These are phyloP conservation scores for Clarias gariepinus DNA, from an alignment of 2,113 vertebrate genomes.

Conservation along the genomic window DNA sequence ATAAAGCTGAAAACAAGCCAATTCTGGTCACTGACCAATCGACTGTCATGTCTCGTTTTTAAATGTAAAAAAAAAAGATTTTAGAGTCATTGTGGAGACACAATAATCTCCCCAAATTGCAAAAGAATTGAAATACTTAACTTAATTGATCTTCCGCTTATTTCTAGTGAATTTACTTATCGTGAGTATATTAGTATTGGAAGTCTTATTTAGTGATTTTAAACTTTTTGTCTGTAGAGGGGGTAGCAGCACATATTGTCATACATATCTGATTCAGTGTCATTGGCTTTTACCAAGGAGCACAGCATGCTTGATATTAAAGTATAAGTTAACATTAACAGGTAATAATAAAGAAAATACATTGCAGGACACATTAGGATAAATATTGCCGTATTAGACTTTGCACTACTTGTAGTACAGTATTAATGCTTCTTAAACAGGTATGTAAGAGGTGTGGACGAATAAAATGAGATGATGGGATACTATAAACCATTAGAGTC, in stretches of 20 bases:
- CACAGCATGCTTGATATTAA: neutral
- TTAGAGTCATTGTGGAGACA: too few species aligned
- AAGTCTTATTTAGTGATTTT: constrained; percentile 6
- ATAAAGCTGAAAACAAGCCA: too few species aligned
- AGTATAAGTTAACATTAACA: neutral
- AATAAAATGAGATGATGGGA: neutral
- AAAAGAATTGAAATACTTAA: too few species aligned
- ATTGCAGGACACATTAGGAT: neutral
- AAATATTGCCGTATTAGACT: neutral
- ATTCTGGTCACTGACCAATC: too few species aligned
- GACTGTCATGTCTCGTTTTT: too few species aligned
- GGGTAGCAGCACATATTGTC: constrained; percentile 33
- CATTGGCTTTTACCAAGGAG: neutral
- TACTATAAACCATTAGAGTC: neutral
- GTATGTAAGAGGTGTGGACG: neutral
- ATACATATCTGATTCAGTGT: neutral
- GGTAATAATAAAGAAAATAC: neutral
- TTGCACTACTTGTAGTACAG: neutral
- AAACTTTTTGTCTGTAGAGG: constrained; percentile 53
- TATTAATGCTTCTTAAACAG: neutral
- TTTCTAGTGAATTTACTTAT: too few species aligned
- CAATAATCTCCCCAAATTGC: too few species aligned
- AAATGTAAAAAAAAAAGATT: too few species aligned
- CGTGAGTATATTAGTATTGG: neutral
- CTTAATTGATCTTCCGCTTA: too few species aligned